Evolutionary conservation across 1,140 invertebrate genomes (phyloP).

Genomic region (Chionoecetes opilio): DNA sequence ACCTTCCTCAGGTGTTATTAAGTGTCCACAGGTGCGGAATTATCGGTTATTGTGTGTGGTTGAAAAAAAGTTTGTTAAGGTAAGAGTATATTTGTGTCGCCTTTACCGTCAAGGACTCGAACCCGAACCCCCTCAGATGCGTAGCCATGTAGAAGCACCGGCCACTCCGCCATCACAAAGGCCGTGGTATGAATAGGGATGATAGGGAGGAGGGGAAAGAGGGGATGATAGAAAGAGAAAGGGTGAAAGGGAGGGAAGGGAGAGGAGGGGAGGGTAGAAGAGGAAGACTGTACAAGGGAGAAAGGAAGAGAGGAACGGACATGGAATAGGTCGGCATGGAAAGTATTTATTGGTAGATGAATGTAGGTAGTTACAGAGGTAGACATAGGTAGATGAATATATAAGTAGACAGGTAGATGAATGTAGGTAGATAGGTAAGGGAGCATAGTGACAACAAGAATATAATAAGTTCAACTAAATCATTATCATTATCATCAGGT

Average conservation of each 20-base stretch:
- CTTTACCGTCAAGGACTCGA: no score
- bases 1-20: no score
- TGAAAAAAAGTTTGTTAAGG: no score
- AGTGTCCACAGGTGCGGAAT: no score
- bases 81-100: no score
- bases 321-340: neutral
- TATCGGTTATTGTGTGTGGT: no score
- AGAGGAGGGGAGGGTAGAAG: conserved; percentile 1
- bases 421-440: neutral
- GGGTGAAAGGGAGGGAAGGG: neutral
- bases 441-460: neutral
- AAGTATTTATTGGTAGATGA: neutral
- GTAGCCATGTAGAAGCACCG: no score
- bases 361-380: neutral
- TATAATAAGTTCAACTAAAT: no score
- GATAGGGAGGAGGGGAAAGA: neutral
- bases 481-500: no score
- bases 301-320: neutral
- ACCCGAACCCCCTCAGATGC: no score
- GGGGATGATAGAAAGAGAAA: neutral
- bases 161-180: no score
- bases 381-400: neutral
- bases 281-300: conserved; percentile 9
- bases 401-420: neutral
- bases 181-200: neutral